Base-by-base conservation (phyloP, 2,888 invertebrate genomes). In the Heliconius charithonia region DNA sequence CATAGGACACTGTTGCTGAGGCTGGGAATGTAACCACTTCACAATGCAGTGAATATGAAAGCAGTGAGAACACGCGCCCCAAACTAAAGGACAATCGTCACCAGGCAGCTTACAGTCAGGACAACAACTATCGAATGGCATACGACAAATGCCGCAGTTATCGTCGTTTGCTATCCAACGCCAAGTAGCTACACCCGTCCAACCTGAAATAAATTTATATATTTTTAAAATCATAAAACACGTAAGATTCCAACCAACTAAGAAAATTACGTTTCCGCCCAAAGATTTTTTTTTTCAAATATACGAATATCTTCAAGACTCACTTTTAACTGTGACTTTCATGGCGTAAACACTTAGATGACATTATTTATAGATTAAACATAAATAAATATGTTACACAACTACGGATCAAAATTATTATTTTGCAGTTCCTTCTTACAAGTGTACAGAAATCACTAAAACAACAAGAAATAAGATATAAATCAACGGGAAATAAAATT, bases 41-140 rank as follows among this genome's bases (percentile, higher is more conserved):
- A 99, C 98, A 88, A 99, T 99, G 95, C 99, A 99, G 93, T 99
- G 99, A 93, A 99, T 99, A 93, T 99, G 99, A 93, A 99, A 99
- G 94, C 99, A 99, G 95, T 99, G 99, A 13, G 99, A 98, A 92
- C 99, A 99, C 88, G 98, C 97, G 81, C 99, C 99, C 98, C 99
- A 99, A 66, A 99, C 99, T 89, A 99, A 93, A 22, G 99, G 99
- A 89, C 99, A 99, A 93, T 99, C 99, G 95, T 99, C 99, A 75
- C 99, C 99, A 32, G 99, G 99, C 83, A 98, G 95, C 93, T 98
- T 98, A 94, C 99, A 99, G 92, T 99, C 99, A 3, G 99, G 98
- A 89, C 99, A 99, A 90, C 99, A 99, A 86, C 98, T 98, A 92
- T 99, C 99, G 95, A 99, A 99, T 73, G 99, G 97, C 98, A 99